Conservation (phyloP, 2,888 invertebrate species). For the Penaeus monodon region DNA sequence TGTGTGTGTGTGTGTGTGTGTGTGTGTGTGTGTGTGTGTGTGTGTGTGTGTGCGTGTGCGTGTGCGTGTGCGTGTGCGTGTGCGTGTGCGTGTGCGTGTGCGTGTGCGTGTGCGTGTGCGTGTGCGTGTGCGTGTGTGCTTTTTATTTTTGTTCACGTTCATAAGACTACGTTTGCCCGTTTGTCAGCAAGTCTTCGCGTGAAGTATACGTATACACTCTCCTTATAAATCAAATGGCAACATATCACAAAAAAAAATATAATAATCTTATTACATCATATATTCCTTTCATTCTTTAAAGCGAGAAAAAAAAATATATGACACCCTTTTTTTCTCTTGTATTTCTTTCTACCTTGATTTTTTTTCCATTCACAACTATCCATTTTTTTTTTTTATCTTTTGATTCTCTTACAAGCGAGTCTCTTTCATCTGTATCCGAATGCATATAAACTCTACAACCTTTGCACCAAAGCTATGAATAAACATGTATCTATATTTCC, state of each 20-base stretch:
- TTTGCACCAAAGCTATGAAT: too few species aligned
- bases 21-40: conserved; percentile 14
- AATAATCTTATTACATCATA: too few species aligned
- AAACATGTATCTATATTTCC: too few species aligned
- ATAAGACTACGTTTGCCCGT: neutral
- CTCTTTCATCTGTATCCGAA: too few species aligned
- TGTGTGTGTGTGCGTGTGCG: conserved; percentile 8
- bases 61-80: neutral
- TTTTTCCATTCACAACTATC: neutral
- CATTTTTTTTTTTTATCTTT: too few species aligned
- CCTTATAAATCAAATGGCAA: too few species aligned
- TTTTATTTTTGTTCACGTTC: neutral
- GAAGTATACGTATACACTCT: too few species aligned
- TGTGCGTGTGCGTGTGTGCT: neutral
- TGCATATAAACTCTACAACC: too few species aligned
- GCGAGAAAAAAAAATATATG: too few species aligned
- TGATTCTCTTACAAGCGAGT: too few species aligned
- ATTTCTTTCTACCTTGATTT: neutral
- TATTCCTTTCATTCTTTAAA: too few species aligned
- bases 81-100: neutral
- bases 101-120: neutral
- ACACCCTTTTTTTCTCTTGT: neutral
- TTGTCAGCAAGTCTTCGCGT: neutral
- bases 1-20: conserved; percentile 16
- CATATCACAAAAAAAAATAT: too few species aligned